These are phyloP conservation scores for Carcinoscorpius rotundicauda DNA, from an alignment of 1,140 invertebrate genomes.

Conservation along the genomic window DNA sequence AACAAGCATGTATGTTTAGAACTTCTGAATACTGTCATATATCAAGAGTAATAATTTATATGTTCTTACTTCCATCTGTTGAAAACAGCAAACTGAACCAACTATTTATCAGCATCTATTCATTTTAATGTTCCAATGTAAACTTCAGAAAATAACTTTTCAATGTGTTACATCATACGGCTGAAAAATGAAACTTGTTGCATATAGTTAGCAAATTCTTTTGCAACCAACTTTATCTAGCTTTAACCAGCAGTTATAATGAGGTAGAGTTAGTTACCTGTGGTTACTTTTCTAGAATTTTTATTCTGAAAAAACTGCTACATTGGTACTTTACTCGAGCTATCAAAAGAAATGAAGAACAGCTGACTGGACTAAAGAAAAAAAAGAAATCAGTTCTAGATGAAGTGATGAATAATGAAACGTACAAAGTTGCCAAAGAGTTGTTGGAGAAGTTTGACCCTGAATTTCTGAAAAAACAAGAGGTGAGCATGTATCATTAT, in stretches of 20 bases:
- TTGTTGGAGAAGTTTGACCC: conserved; percentile 79
- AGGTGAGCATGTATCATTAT: neutral
- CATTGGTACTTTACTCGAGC: conserved; percentile 79
- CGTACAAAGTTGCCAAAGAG: conserved; percentile 89
- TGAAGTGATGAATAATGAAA: conserved; percentile 93
- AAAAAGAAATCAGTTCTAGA: conserved; percentile 84
- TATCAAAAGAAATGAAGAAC: conserved; percentile 62
- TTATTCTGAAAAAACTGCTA: conserved; percentile 59
- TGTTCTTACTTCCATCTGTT: too few relatives aligned
- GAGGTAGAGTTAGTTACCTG: neutral
- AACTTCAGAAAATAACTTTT: conserved; percentile 12
- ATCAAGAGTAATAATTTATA: too few relatives aligned
- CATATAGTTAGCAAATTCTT: neutral
- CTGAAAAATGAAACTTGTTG: neutral
- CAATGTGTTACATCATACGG: conserved; percentile 7
- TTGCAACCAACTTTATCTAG: neutral
- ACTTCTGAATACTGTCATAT: too few relatives aligned
- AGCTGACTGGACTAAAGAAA: conserved; percentile 54
- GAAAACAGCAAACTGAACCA: too few relatives aligned
- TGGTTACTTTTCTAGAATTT: conserved; percentile 49
- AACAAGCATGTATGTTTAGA: too few relatives aligned
- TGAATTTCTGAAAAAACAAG: conserved; percentile 33
- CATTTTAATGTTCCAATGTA: conserved; percentile 18
- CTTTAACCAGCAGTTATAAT: neutral
- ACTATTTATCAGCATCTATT: neutral